phyloP scores from a whole-genome alignment of 2,888 invertebrate species.

The Drosophila atroscutellata region DNA sequence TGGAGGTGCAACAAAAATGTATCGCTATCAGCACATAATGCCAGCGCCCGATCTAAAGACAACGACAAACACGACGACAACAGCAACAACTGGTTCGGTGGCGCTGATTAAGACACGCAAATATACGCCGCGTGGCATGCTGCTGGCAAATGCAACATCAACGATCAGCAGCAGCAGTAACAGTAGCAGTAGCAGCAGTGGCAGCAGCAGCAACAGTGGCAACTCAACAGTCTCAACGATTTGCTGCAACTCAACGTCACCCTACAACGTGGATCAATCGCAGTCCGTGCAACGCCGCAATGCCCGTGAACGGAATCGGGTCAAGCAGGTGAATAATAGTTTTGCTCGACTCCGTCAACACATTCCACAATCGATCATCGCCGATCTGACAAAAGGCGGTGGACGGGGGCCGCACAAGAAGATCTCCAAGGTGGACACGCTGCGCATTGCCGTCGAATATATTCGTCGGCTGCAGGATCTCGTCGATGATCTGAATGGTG shows the following conservation, averaged over 20 bases:
- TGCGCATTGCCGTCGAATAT: constrained; percentile 95
- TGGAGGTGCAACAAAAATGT: constrained; percentile 66
- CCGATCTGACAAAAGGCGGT: constrained; percentile 88
- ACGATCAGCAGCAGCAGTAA: constrained; percentile 16
- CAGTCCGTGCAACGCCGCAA: constrained; percentile 95
- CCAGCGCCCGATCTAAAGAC: constrained; percentile 61
- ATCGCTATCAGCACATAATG: constrained; percentile 80
- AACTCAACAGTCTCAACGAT: constrained; percentile 11
- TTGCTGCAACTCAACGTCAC: constrained; percentile 28
- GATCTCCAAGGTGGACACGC: constrained; percentile 94
- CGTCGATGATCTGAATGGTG: constrained; percentile 85
- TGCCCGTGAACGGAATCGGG: constrained; percentile 96
- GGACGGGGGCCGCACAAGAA: constrained; percentile 92
- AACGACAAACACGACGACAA: constrained; percentile 35
- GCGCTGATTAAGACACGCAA: constrained; percentile 88
- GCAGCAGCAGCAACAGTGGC: constrained; percentile 16
- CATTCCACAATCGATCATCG: constrained; percentile 92
- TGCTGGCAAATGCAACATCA: constrained; percentile 36
- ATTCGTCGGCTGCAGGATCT: constrained; percentile 93
- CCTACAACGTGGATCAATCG: constrained; percentile 87
- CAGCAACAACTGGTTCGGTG: constrained; percentile 38
- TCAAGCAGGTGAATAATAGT: constrained; percentile 97
- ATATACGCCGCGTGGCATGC: constrained; percentile 87
- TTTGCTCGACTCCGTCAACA: constrained; percentile 95
- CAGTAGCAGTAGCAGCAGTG: constrained; percentile 14